Conservation (phyloP, 2,797 vertebrate species). For the Tapera naevia region DNA sequence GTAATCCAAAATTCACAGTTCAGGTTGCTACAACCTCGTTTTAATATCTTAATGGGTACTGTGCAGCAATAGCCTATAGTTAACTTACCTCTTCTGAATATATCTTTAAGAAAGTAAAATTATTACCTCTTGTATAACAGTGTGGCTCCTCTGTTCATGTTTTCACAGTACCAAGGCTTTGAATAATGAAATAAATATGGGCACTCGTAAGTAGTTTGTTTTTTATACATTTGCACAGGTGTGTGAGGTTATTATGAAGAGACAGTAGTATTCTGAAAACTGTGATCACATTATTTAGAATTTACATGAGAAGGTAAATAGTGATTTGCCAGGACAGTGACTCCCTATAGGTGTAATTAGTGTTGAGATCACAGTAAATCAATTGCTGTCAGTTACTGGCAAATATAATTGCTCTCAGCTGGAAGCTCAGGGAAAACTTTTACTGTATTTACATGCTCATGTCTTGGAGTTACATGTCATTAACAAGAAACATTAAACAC, state of each 20-base stretch:
- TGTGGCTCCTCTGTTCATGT: neutral
- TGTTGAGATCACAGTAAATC: conserved; percentile 15
- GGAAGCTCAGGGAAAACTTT: neutral
- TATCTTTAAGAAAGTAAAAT: neutral
- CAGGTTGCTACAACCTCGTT: neutral
- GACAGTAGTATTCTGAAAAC: neutral
- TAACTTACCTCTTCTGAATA: neutral
- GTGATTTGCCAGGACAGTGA: conserved; percentile 7
- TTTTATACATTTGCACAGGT: neutral
- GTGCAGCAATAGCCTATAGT: neutral
- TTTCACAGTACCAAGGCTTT: neutral
- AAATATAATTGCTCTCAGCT: conserved; percentile 6
- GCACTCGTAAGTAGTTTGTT: neutral
- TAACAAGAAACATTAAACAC: neutral
- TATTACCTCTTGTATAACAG: neutral
- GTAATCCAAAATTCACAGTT: neutral
- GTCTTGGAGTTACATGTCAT: neutral
- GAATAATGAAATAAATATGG: neutral
- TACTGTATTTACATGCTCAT: neutral
- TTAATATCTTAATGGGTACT: neutral
- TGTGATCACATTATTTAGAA: neutral
- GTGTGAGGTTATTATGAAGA: neutral
- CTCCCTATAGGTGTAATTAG: neutral
- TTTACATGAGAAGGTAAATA: neutral
- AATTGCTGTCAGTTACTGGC: conserved; percentile 12